Conservation (phyloP, 2,113 vertebrate species). For the Proteles cristata region DNA sequence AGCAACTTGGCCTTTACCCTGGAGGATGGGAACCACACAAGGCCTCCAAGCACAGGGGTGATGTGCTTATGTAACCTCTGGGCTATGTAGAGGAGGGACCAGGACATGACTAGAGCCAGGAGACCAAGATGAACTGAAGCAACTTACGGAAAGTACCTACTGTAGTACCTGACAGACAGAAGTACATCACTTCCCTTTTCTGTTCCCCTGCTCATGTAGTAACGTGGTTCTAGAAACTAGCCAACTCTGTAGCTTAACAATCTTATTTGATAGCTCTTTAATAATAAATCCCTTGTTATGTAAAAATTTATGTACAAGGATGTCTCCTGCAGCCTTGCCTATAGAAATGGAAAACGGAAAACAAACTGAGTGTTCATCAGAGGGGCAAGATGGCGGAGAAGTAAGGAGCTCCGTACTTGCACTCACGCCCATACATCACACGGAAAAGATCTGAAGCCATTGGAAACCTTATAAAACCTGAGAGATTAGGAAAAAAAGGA, state of each 20-base stretch:
- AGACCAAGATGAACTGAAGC: conserved; percentile 69
- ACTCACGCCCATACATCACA: too few species aligned
- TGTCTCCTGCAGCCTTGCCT: background rate
- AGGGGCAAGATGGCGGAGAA: background rate
- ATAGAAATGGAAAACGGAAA: background rate
- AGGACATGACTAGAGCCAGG: background rate
- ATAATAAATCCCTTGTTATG: conserved; percentile 14
- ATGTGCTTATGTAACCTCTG: background rate
- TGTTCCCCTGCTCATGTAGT: conserved; percentile 11
- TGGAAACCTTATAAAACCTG: too few species aligned
- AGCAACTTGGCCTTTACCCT: background rate
- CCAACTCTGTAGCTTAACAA: background rate
- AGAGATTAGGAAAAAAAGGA: too few species aligned
- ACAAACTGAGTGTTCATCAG: background rate
- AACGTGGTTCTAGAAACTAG: conserved; percentile 54
- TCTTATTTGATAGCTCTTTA: conserved; percentile 37
- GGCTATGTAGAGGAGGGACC: background rate
- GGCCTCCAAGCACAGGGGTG: conserved; percentile 24
- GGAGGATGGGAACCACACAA: background rate
- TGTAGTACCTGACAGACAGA: conserved; percentile 55
- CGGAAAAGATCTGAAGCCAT: too few species aligned
- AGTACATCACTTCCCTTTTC: conserved; percentile 67
- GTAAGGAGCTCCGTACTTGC: too few species aligned
- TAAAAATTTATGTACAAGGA: background rate
- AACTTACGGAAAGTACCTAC: conserved; percentile 72